A percentile compares a stretch with the other conserved stretches of the same genome.
These are phyloP conservation scores for Tichodroma muraria DNA, from an alignment of 2,113 vertebrate genomes.

Conservation along the genomic window DNA sequence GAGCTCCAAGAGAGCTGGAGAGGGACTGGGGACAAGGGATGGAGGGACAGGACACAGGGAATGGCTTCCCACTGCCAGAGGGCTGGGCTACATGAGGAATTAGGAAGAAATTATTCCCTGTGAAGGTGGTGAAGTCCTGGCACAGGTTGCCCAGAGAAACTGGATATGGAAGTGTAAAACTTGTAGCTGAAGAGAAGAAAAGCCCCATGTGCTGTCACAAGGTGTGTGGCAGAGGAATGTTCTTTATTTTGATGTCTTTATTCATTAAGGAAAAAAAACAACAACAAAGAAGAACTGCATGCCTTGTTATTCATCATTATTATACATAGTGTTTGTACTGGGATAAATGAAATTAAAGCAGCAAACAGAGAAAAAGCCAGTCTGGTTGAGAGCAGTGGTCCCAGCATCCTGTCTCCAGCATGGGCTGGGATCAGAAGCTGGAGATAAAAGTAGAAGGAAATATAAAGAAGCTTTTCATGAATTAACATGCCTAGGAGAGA, in stretches of 20 bases:
- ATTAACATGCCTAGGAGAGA: not conserved
- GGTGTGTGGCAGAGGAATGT: not conserved
- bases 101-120: not conserved
- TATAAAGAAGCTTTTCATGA: not conserved
- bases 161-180: not conserved
- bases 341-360: constrained; percentile 28
- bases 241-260: constrained; percentile 15
- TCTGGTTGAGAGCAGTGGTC: not conserved
- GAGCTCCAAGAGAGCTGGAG: not conserved
- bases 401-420: not conserved
- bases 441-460: constrained; percentile 6
- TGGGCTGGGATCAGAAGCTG: constrained; percentile 2
- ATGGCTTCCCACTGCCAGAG: not conserved
- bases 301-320: not conserved
- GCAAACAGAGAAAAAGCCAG: not conserved
- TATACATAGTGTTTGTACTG: not conserved
- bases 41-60: not conserved
- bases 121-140: not conserved
- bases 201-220: not conserved
- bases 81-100: not conserved
- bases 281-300: not conserved
- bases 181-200: not conserved
- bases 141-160: not conserved
- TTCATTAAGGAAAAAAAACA: not conserved
- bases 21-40: not conserved